Base-by-base conservation (phyloP, 2,113 vertebrate species). In the Glaucomys volans region DNA sequence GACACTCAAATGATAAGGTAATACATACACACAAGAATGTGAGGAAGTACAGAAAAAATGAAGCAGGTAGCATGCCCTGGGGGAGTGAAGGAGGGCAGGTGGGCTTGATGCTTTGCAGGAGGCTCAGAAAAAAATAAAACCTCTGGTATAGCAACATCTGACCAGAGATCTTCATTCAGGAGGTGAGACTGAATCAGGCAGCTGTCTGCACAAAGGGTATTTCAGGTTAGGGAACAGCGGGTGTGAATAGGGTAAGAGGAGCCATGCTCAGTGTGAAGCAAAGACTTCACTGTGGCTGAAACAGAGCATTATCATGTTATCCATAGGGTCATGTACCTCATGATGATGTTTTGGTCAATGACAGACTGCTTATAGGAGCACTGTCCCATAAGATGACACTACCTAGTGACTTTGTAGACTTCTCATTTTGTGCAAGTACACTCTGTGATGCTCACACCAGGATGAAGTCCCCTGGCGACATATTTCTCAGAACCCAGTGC, bases 71-170 rank as follows among this genome's bases (percentile, higher is more conserved):
- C 42, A 62, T 17, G 26, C 13, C 17, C 59, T 44, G 50, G 20
- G n/a, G 2, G 6, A 20, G 37, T 57, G 5, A 37, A 1, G 11
- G 3, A 42, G 44, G 18, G 5, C 1, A 52, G 26, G 24, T 1
- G 8, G 69, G 8, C 4, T 47, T 74, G 71, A 1, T 54, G 8
- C 64, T 62, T 59, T n/a, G 17, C 17, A 54, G 22, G 9, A 75
- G 17, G 11, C 8, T 86, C 47, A 77, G 69, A 44, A 28, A 80
- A 80, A 89, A 87, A 57, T 0, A 57, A 57, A 59, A 4, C 8
- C 20, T 62, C 4, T 35, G 37, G 37, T 37, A 7, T 1, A 10
- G 10, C 22, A 59, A 44, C 7, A 35, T 81, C 62, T 93, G 40
- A 91, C 40, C 4, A 40, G 17, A 89, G 24, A 5, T n/a, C 37